phyloP scores from a whole-genome alignment of 2,113 vertebrate genomes.

The Ciconia boyciana region DNA sequence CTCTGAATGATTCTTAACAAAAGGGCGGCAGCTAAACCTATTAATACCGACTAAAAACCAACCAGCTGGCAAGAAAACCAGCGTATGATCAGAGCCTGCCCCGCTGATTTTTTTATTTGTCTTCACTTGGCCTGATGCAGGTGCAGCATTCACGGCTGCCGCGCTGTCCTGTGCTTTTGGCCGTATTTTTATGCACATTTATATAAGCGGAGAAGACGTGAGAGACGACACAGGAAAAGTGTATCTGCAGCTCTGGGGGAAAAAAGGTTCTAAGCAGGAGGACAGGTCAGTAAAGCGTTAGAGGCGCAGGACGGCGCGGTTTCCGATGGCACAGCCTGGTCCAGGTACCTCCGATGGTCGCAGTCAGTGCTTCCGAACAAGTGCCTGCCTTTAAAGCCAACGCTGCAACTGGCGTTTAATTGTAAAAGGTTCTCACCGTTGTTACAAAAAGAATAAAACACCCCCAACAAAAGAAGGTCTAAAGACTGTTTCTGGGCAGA shows the following conservation, averaged over 20 bases:
- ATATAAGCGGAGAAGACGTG: fast-evolving
- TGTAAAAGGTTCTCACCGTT: fast-evolving
- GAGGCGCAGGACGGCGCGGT: neutral
- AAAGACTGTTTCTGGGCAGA: fast-evolving
- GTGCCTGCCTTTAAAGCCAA: neutral
- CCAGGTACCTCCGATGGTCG: neutral
- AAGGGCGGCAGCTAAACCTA: constrained; percentile 22
- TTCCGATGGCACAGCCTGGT: neutral
- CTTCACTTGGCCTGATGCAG: neutral
- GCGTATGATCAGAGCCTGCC: neutral
- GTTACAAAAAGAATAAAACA: no score
- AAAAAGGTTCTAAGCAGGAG: neutral
- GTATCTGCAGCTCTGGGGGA: neutral
- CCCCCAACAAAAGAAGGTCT: neutral
- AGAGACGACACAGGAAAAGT: fast-evolving
- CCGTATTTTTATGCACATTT: fast-evolving
- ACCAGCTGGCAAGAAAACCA: neutral
- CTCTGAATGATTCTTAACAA: constrained; percentile 43
- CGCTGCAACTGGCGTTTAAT: fast-evolving
- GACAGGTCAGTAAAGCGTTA: neutral
- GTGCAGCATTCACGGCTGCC: fast-evolving
- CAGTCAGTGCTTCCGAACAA: neutral
- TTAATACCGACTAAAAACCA: neutral
- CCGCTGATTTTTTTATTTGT: neutral
- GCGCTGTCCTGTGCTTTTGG: neutral